Conservation (phyloP, 23 tunicate species). For the Phallusia fumigata region DNA sequence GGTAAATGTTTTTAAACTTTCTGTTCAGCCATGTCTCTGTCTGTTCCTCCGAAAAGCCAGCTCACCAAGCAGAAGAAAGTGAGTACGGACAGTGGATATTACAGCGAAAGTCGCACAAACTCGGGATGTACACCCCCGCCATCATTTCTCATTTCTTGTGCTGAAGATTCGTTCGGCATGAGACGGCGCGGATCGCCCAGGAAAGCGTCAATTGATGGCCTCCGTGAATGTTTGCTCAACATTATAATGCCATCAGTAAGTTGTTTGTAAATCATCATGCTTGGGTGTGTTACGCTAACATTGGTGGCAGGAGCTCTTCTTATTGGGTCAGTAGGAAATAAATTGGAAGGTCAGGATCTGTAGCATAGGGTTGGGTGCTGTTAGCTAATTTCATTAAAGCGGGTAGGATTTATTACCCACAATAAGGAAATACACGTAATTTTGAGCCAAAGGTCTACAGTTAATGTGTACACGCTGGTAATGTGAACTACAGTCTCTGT, state of each 20-base stretch:
- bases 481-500: too few relatives aligned
- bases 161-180: background rate
- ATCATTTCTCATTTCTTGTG: background rate
- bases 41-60: background rate
- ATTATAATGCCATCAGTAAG: constrained; percentile 41
- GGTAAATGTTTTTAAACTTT: too few relatives aligned
- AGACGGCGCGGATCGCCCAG: background rate
- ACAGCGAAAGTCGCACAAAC: constrained; percentile 39
- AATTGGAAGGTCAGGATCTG: too few relatives aligned
- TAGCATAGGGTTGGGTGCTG: too few relatives aligned
- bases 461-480: too few relatives aligned
- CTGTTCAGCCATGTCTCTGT: background rate
- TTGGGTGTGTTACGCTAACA: too few relatives aligned
- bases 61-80: background rate
- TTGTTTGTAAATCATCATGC: background rate
- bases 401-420: too few relatives aligned
- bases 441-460: too few relatives aligned
- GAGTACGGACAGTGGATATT: constrained; percentile 51
- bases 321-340: too few relatives aligned
- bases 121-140: constrained; percentile 24
- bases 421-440: too few relatives aligned
- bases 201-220: constrained; percentile 26
- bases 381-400: too few relatives aligned
- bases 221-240: constrained; percentile 22
- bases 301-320: too few relatives aligned